Evolutionary conservation across 2,797 vertebrate genomes (phyloP).

Genomic region (Enteromius thamalakanensis): DNA sequence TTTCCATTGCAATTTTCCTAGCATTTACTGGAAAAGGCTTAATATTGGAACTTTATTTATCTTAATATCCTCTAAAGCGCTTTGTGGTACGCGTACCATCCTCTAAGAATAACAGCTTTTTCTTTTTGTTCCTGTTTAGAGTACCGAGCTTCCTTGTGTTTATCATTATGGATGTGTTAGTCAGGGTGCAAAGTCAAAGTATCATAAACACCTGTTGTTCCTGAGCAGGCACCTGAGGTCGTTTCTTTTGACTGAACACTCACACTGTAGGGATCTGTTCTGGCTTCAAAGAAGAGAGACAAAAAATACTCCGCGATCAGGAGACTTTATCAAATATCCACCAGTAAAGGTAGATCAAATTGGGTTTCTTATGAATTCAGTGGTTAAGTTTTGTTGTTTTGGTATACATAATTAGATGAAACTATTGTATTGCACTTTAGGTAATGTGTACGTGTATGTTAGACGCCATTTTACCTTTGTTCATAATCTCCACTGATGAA

Average conservation of each 20-base stretch:
- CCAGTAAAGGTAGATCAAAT: slow-evolving; percentile 34
- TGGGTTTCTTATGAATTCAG: background rate
- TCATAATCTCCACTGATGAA: background rate
- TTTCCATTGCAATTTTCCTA: background rate
- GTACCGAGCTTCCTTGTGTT: slow-evolving; percentile 9
- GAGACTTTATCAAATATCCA: slow-evolving; percentile 12
- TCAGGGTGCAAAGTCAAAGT: slow-evolving; percentile 80
- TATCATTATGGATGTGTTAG: slow-evolving; percentile 40
- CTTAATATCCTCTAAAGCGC: background rate
- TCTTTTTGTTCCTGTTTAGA: background rate
- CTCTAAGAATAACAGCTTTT: background rate
- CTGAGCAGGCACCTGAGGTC: slow-evolving; percentile 49
- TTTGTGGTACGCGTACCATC: slow-evolving; percentile 1
- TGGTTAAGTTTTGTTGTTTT: background rate
- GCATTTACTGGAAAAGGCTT: background rate
- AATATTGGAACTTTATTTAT: background rate
- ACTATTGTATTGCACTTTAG: background rate
- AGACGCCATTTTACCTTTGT: slow-evolving; percentile 12
- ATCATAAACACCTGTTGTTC: slow-evolving; percentile 70
- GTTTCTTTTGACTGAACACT: slow-evolving; percentile 19
- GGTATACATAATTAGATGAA: background rate
- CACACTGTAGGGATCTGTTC: background rate
- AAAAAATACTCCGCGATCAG: slow-evolving; percentile 2
- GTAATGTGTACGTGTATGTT: background rate
- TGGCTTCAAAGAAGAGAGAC: background rate